Evolutionary conservation across 2,113 vertebrate genomes (phyloP), one percentile per base, ranked within the genome.

Genomic region (Polypterus senegalus): DNA sequence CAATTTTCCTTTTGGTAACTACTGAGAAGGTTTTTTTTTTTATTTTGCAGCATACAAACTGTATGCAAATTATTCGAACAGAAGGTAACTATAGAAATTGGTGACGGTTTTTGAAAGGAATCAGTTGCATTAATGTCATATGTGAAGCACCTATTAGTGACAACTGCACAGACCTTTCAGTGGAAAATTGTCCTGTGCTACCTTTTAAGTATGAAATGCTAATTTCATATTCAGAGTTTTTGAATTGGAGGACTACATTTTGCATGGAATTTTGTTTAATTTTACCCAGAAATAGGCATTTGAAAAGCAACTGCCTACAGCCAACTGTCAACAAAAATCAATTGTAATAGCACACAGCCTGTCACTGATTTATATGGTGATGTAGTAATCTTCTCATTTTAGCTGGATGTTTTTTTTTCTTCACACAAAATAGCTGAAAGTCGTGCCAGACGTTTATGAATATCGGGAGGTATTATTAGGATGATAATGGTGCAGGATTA

Each of bases 131-230:
- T 89, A 88, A 85, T 90, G 88, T 91, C 88, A 88, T 82, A 82
- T 89, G 86, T 86, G 87, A 87, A 84, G 87, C 81, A 87, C 88
- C 91, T 90, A 88, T 94, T 94, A 93, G 85, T 91, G 84, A 88
- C 85, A 89, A 84, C 81, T 75, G 77, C 77, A 83, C 77, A 89
- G 87, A 90, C 88, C 89, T 93, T 92, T 94, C 89, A 92, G 82
- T 79, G 79, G 86, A 82, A 95, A 92, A 97, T 94, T 91, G 90
- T 86, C 84, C 82, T 75, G 76, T 77, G 85, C 89, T 93, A 90
- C 91, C 88, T 94, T 92, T 96, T 89, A 92, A 90, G 85, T 85
- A 91, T 81, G 86, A 88, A 88, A 96, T 93, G 91, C 90, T 92
- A 94, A 97, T 97, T 94, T 90, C 81, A 80, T 81, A 87, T 91